Evolutionary conservation across 1,140 invertebrate species (phyloP), one percentile per base, ranked within the genome.

Genomic region (Hylaeus volcanicus): DNA sequence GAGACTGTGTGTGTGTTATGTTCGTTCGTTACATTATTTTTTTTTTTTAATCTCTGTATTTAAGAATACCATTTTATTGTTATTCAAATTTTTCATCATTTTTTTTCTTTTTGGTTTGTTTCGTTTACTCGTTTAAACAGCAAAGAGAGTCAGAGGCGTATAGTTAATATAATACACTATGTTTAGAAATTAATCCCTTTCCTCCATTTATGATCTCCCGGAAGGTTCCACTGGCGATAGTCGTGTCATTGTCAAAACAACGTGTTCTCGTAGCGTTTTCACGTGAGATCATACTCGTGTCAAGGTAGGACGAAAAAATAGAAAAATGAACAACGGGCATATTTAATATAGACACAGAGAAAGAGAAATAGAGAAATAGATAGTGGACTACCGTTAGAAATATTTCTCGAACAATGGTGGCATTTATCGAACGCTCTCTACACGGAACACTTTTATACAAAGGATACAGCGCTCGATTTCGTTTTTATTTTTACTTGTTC

Each of bases 41-140:
- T 51, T 51, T 37, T 55, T 66, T 58, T 14, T 56, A 45, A 64
- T 70, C 43, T 43, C 48, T 65, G 80, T 72, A 55, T 81, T 85
- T 81, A 84, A 84, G 64, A 81, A 84, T 81, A 84, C 55, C 82
- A 73, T 76, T 81, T 70, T 77, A 65, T 72, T 79, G 53, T 72
- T 55, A 63, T 79, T 74, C 79, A 39, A 56, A 48, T 45, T 79
- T 75, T 74, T 45, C 69, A 64, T 53, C 43, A 8, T 51, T 68
- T 37, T 4, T 37, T 43, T 45, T 26, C 58, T 73, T 58, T n/a
- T 48, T 43, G 12, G 8, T 15, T 5, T 56, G 14, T 39, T 58
- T 58, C 14, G 6, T 39, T 74, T 69, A 73, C 58, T 85, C 81
- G 69, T 85, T 85, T 64, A 73, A 76, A 81, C 69, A 86, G 79